Base-by-base conservation (phyloP, 1,140 invertebrate species). In the Cotesia typhae region DNA sequence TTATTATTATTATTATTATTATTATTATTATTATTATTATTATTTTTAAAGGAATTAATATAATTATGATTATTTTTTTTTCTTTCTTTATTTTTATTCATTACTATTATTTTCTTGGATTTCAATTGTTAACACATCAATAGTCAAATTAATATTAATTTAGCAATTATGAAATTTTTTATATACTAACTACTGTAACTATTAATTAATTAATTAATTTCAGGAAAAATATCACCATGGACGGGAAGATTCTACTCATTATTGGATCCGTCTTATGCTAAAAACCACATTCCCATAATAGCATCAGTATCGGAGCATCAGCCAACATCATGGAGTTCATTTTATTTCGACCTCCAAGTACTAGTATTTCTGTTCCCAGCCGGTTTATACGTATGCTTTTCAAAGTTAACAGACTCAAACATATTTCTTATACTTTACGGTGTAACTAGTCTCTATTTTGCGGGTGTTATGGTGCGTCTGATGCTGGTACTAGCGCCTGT, bases 281-380 rank as follows among this genome's bases (percentile, higher is more conserved):
- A 99, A 88, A 99, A 98, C 88, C 96, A 99, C 85, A 99, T 99
- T 88, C 98, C 97, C 66, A 99, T 99, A 79, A 99, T 99, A 84
- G 97, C 97, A 12, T 98, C 96, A 1, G 97, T 99, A 1, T 99
- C 97, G 5, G 97, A 99, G 87, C 98, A 99, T 92, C 97, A 99
- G 87, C 97, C 98, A 0, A 99, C 98, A 7, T 95, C 97, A 1
- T 99, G 98, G 98, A 96, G 95, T 70, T 98, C 96, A 0, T 99
- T 99, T 87, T 99, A 98, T 86, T 99, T 99, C 88, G 97, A 99
- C 89, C 90, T 99, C 41, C 88, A 92, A 81, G 93, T 99, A 74
- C 88, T 99, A 17, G 95, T 98, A 52, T 98, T 98, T 85, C 88
- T 98, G 64, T 99, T 99, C 87, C 97, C 95, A 65, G 96, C 94